These are phyloP conservation scores for Apodemus agrarius DNA, from an alignment of 2,797 vertebrate genomes.

Conservation along the genomic window DNA sequence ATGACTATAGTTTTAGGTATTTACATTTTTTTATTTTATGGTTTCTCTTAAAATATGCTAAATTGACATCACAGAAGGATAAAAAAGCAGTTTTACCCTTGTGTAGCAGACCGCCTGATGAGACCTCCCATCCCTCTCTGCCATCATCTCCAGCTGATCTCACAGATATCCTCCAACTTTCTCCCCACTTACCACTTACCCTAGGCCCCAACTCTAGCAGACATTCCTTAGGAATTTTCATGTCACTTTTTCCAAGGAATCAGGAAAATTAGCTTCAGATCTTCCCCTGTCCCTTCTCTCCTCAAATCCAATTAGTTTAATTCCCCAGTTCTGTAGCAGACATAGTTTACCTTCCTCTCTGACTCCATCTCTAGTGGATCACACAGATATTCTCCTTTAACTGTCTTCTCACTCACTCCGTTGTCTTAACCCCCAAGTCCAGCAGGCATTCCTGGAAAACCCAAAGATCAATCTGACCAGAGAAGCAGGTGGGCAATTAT, in stretches of 20 bases:
- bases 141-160: neutral
- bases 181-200: neutral
- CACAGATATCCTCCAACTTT: neutral
- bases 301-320: neutral
- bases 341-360: too few species aligned
- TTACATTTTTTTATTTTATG: conserved; percentile 20
- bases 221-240: neutral
- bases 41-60: neutral
- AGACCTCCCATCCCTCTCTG: neutral
- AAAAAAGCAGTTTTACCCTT: neutral
- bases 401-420: too few species aligned
- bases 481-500: too few species aligned
- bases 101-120: neutral
- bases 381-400: too few species aligned
- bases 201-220: neutral
- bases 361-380: too few species aligned
- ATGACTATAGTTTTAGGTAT: neutral
- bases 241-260: neutral
- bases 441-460: too few species aligned
- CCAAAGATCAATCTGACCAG: too few species aligned
- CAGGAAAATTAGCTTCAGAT: neutral
- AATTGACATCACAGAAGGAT: neutral
- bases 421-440: too few species aligned
- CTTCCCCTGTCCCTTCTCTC: neutral
- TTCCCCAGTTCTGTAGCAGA: too few species aligned